A percentile compares a stretch with the other conserved stretches of the same genome.
Conservation (phyloP, 2,797 vertebrate genomes). For the Acrossocheilus wenchowensis region DNA sequence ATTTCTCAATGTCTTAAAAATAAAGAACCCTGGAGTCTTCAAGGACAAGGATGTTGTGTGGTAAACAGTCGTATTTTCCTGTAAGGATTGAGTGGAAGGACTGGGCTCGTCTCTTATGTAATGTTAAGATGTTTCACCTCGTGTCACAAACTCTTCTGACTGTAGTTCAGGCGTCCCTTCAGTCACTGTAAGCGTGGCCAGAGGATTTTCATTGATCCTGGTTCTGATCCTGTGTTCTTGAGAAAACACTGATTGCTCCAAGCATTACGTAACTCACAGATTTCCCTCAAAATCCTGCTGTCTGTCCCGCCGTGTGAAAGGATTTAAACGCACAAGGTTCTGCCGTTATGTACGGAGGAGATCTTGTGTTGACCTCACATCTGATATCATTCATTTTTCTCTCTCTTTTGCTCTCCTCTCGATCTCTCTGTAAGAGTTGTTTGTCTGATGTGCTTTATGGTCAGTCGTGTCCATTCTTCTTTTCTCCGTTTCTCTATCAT, state of each 20-base stretch:
- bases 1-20: neutral
- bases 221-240: slow-evolving; percentile 54
- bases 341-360: neutral
- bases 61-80: neutral
- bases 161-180: neutral
- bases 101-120: neutral
- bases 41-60: too few species aligned
- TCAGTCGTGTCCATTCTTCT: neutral
- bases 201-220: slow-evolving; percentile 27
- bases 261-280: slow-evolving; percentile 60
- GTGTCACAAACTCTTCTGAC: neutral
- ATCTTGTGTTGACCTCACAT: neutral
- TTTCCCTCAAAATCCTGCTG: slow-evolving; percentile 39
- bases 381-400: neutral
- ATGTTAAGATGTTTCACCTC: neutral
- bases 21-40: neutral
- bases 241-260: slow-evolving; percentile 63
- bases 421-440: too few species aligned
- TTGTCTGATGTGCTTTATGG: neutral
- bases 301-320: neutral
- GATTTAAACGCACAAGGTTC: neutral
- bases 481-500: too few species aligned
- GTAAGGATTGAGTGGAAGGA: neutral
- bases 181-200: neutral
- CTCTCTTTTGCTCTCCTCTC: neutral